These are phyloP conservation scores for Hippocampus abdominalis DNA, from an alignment of 2,113 vertebrate genomes.

Conservation along the genomic window DNA sequence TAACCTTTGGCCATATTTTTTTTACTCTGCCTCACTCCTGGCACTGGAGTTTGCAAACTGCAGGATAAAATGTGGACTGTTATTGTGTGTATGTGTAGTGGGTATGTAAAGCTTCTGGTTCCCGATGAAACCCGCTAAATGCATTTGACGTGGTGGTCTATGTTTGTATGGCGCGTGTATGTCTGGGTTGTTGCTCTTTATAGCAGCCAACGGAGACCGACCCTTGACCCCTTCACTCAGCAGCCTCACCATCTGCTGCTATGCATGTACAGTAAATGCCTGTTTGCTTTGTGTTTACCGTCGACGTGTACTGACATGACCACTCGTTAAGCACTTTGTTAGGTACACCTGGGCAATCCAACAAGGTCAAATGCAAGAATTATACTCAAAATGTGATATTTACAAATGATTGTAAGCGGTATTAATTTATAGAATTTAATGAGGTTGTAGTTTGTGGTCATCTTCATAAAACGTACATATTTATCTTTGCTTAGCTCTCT, in stretches of 20 bases:
- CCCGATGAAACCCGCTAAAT: slow-evolving; percentile 18
- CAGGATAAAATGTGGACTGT: slow-evolving; percentile 2
- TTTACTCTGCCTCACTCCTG: slow-evolving; percentile 16
- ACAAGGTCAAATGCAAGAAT: not conserved
- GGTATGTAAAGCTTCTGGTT: slow-evolving; percentile 21
- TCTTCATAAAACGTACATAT: no score
- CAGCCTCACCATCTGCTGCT: slow-evolving; percentile 25
- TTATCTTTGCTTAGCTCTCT: no score
- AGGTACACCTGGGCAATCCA: not conserved
- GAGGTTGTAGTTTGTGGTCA: not conserved
- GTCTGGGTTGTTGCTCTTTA: slow-evolving; percentile 39
- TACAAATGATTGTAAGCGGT: not conserved
- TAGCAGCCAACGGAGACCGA: slow-evolving; percentile 46
- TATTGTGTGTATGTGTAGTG: slow-evolving; percentile 6
- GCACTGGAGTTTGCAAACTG: slow-evolving; percentile 31
- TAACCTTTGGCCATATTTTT: slow-evolving; percentile 36
- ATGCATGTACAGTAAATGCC: not conserved
- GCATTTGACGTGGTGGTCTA: not conserved
- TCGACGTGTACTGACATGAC: not conserved
- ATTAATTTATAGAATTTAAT: not conserved
- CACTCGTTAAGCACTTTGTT: not conserved
- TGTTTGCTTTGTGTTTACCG: not conserved
- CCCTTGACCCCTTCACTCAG: slow-evolving; percentile 54
- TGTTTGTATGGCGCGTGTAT: slow-evolving; percentile 20
- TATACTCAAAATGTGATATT: not conserved